Evolutionary conservation across 1,140 invertebrate genomes (phyloP), one percentile per base, ranked within the genome.

Genomic region (Pseudomyrmex pallidus): DNA sequence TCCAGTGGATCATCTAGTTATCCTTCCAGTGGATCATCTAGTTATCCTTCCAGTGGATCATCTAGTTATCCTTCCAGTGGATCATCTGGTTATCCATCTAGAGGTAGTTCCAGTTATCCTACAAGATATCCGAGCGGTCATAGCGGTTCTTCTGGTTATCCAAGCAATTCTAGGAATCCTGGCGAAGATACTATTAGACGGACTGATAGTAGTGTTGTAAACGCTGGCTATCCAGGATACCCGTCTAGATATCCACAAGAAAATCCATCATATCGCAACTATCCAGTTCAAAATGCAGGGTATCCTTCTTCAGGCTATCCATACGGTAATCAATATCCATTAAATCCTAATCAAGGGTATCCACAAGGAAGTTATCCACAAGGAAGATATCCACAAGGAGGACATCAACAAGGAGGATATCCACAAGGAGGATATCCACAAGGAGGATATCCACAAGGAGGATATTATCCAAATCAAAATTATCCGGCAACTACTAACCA

Each of bases 401-500:
- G n/a, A n/a, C n/a, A n/a, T n/a, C n/a, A n/a, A n/a, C n/a, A n/a
- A n/a, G n/a, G n/a, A n/a, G n/a, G n/a, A n/a, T n/a, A n/a, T n/a
- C n/a, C n/a, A 25, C 25, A 25, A 25, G 25, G 25, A 5, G 2
- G 25, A 25, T 25, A 91, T 77, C 85, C 82, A 20, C 82, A 86
- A 57, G 70, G 84, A 50, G 68, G 72, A 17, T 64, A 66, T 77
- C 20, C 25, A 12, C 50, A 13, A 1, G 82, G 70, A 25, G 54
- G 70, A 73, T 17, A 17, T 72, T 85, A 89, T 72, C 88, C 72
- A 22, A 83, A 83, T 7, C 73, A 78, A 9, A 77, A 77, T 77
- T 77, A 77, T 56, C 54, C 67, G 9, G 66, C 88, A 54, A 74
- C 89, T 22, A 87, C 88, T 0, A 93, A 88, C 12, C 93, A 92